These are phyloP conservation scores for Brachionus plicatilis DNA, from an alignment of 1,140 invertebrate genomes.

Conservation along the genomic window DNA sequence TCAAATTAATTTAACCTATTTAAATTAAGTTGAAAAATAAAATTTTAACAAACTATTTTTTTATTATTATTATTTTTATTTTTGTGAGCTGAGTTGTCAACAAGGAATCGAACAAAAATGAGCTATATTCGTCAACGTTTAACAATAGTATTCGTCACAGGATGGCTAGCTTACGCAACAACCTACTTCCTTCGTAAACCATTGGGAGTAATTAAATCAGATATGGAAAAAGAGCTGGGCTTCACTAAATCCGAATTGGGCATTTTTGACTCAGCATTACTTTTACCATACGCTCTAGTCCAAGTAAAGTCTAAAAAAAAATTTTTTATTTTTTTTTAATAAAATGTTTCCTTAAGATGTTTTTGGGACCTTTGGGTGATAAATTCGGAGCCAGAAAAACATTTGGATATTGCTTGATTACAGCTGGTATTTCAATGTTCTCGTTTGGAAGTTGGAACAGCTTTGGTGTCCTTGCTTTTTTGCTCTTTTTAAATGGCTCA, in stretches of 20 bases:
- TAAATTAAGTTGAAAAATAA: neutral
- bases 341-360: conserved; percentile 47
- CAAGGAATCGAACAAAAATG: neutral
- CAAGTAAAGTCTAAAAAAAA: conserved; percentile 46
- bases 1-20: conserved; percentile 27
- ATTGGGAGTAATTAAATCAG: conserved; percentile 57
- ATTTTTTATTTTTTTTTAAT: neutral
- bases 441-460: conserved; percentile 55
- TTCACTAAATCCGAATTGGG: conserved; percentile 53
- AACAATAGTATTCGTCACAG: conserved; percentile 42
- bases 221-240: conserved; percentile 51
- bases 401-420: conserved; percentile 53
- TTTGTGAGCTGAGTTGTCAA: neutral
- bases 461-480: conserved; percentile 50
- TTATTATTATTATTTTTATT: neutral
- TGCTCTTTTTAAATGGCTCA: conserved; percentile 58
- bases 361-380: conserved; percentile 56
- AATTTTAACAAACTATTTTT: neutral
- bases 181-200: conserved; percentile 58
- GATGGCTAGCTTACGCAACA: conserved; percentile 57
- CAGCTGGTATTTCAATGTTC: conserved; percentile 56
- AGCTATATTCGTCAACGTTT: conserved; percentile 3
- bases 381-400: conserved; percentile 56
- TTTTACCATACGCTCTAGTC: conserved; percentile 59
- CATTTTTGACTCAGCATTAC: conserved; percentile 57